Conservation (phyloP, 2,797 vertebrate species). For the Tragopan temminckii region DNA sequence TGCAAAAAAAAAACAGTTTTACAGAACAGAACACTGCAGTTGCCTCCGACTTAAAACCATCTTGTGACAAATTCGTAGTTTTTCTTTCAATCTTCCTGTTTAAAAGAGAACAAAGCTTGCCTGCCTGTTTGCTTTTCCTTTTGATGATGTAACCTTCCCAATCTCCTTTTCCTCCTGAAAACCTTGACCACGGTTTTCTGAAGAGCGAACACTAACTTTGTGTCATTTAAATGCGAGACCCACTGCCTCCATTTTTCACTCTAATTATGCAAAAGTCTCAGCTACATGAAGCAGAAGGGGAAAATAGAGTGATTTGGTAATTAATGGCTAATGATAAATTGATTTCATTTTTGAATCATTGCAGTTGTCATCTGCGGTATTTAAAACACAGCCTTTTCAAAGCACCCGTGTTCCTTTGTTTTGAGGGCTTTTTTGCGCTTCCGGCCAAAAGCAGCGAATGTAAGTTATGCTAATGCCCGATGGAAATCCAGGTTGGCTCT, state of each 20-base stretch:
- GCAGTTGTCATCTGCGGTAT: slow-evolving; percentile 34
- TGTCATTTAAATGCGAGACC: slow-evolving; percentile 43
- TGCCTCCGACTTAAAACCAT: slow-evolving; percentile 50
- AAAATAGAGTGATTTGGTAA: slow-evolving; percentile 67
- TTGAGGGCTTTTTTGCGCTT: neutral
- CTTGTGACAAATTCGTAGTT: slow-evolving; percentile 30
- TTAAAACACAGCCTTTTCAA: slow-evolving; percentile 28
- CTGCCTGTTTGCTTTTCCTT: neutral
- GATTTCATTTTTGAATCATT: slow-evolving; percentile 57
- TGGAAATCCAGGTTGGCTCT: slow-evolving; percentile 46
- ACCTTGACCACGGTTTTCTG: neutral
- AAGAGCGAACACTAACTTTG: neutral
- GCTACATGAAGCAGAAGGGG: slow-evolving; percentile 67
- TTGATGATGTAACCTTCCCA: neutral
- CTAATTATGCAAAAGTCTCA: slow-evolving; percentile 48
- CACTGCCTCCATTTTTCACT: slow-evolving; percentile 50
- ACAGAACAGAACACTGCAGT: slow-evolving; percentile 62
- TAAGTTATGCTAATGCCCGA: neutral
- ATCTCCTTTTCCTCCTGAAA: neutral
- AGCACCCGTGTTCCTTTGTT: neutral
- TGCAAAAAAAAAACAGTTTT: slow-evolving; percentile 62
- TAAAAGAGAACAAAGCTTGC: slow-evolving; percentile 8
- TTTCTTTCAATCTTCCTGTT: neutral
- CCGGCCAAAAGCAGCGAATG: slow-evolving; percentile 8
- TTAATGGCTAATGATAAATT: slow-evolving; percentile 69